Evolutionary conservation across 2,888 invertebrate species (phyloP).

Genomic region (Laspeyria flexula): DNA sequence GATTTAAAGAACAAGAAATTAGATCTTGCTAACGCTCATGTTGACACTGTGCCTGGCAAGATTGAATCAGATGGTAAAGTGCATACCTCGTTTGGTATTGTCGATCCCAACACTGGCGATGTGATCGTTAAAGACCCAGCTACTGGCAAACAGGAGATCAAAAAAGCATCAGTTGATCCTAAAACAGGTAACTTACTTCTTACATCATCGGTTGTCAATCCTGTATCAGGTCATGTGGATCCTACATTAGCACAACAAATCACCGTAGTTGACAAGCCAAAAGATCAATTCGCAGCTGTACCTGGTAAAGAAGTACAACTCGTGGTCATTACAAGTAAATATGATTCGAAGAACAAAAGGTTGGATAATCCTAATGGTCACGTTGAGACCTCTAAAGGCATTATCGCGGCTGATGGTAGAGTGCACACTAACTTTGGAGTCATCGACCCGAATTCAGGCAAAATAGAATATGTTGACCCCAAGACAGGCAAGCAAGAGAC

Average conservation of each 20-base stretch:
- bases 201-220: conserved; percentile 82
- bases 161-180: conserved; percentile 87
- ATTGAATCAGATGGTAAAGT: conserved; percentile 76
- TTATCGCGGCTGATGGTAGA: conserved; percentile 68
- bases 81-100: conserved; percentile 83
- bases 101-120: conserved; percentile 84
- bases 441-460: conserved; percentile 84
- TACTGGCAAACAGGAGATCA: conserved; percentile 86
- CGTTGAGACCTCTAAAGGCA: conserved; percentile 77
- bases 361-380: conserved; percentile 83
- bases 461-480: conserved; percentile 80
- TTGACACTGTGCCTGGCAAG: conserved; percentile 65
- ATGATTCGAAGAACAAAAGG: conserved; percentile 81
- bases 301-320: conserved; percentile 77
- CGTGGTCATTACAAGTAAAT: conserved; percentile 81
- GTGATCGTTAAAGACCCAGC: conserved; percentile 83
- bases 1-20: conserved; percentile 78
- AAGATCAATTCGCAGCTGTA: conserved; percentile 60
- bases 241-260: conserved; percentile 82
- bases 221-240: conserved; percentile 82
- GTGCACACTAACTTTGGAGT: conserved; percentile 82
- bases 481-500: conserved; percentile 83
- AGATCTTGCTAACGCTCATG: conserved; percentile 75
- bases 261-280: conserved; percentile 61
- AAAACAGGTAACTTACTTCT: conserved; percentile 85